phyloP scores from a whole-genome alignment of 2,888 invertebrate genomes.

The Augochlorella aurata region DNA sequence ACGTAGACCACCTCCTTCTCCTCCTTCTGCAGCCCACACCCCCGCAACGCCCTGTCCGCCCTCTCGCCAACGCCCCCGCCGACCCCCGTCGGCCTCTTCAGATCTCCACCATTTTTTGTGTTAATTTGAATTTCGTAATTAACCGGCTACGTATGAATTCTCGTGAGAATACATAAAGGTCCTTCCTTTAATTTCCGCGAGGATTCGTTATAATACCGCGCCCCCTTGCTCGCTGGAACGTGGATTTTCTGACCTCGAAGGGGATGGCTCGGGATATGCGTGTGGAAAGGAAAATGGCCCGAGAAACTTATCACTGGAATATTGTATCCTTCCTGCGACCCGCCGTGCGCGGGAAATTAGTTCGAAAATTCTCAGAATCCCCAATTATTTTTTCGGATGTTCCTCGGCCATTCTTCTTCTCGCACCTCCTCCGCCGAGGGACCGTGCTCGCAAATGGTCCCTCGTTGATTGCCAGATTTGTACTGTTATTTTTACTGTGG shows the following conservation, averaged over 20 bases:
- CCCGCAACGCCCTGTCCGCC: background rate
- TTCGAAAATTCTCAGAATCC: slow-evolving; percentile 16
- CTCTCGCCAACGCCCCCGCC: slow-evolving; percentile 52
- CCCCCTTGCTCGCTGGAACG: slow-evolving; percentile 63
- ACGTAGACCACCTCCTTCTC: slow-evolving; percentile 55
- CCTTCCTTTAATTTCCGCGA: slow-evolving; percentile 78
- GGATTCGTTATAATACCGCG: slow-evolving; percentile 74
- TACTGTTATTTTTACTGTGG: no score
- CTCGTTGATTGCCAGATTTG: background rate
- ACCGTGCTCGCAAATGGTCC: background rate
- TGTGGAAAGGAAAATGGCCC: slow-evolving; percentile 61
- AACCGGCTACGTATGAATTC: slow-evolving; percentile 75
- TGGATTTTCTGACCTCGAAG: slow-evolving; percentile 71
- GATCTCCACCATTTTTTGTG: slow-evolving; percentile 80
- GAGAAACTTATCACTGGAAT: slow-evolving; percentile 56
- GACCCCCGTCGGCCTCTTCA: slow-evolving; percentile 51
- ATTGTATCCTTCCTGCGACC: slow-evolving; percentile 53
- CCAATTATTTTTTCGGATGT: background rate
- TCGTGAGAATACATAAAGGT: slow-evolving; percentile 77
- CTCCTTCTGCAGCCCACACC: slow-evolving; percentile 40
- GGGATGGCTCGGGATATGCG: slow-evolving; percentile 44
- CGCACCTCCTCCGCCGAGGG: background rate
- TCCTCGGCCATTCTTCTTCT: background rate
- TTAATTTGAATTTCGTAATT: slow-evolving; percentile 82
- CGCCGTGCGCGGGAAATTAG: slow-evolving; percentile 43